A percentile compares a stretch with the other conserved stretches of the same genome.
These are phyloP conservation scores for Pogonocichla stellata DNA, from an alignment of 2,113 vertebrate species.

Conservation along the genomic window DNA sequence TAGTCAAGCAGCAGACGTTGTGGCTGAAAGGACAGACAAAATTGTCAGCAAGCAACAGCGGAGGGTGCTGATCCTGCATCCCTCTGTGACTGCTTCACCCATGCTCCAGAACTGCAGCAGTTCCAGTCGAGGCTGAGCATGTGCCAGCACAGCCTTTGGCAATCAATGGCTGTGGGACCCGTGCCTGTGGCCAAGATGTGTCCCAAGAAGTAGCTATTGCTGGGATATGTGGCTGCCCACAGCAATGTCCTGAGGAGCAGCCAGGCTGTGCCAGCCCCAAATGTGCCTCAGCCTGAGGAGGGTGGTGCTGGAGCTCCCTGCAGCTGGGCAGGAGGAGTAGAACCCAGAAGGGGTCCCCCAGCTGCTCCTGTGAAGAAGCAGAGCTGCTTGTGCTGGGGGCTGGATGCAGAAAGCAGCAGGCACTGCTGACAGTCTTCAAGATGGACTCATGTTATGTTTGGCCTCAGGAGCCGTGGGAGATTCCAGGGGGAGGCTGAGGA, in stretches of 20 bases:
- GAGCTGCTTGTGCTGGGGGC: not conserved
- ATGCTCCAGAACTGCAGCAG: not conserved
- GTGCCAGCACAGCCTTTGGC: not conserved
- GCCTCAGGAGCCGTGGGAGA: rapidly evolving
- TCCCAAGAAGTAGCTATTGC: not conserved
- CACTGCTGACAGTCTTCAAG: not conserved
- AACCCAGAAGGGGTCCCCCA: not conserved
- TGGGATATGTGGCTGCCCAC: not conserved
- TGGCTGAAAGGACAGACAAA: not conserved
- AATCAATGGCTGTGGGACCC: rapidly evolving
- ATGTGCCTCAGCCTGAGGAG: rapidly evolving
- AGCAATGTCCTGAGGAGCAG: rapidly evolving
- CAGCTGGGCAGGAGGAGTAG: not conserved
- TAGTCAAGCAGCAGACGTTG: not conserved
- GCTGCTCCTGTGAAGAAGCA: not conserved
- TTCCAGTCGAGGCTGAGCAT: not conserved
- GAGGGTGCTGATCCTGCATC: not conserved
- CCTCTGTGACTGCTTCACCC: rapidly evolving
- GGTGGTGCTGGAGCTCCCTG: not conserved
- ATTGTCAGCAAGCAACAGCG: rapidly evolving
- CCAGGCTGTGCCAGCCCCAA: not conserved
- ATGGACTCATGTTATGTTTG: not conserved
- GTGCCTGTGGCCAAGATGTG: rapidly evolving
- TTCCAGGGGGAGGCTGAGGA: not conserved
- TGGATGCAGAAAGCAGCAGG: not conserved